Percentiles rank a stretch among this genome's conserved stretches.
Evolutionary conservation across 2,888 invertebrate genomes (phyloP).

Genomic region (Epinotia demarniana): DNA sequence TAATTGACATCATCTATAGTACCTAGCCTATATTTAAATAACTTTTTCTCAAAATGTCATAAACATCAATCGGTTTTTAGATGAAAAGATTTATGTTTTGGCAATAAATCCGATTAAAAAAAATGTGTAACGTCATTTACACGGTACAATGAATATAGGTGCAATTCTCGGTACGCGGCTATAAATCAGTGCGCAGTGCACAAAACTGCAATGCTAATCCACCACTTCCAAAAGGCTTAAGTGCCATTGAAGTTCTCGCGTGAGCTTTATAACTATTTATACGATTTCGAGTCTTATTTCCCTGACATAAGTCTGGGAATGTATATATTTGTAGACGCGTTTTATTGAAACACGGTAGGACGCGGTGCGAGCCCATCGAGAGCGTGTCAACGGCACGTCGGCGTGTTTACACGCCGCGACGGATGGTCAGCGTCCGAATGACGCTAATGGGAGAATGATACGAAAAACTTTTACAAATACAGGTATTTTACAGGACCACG

Average conservation of each 20-base stretch:
- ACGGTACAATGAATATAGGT: slow-evolving; percentile 38
- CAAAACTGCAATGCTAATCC: slow-evolving; percentile 63
- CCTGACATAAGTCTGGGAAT: background rate
- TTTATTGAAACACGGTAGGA: slow-evolving; percentile 4
- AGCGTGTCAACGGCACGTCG: slow-evolving; percentile 67
- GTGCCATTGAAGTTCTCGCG: background rate
- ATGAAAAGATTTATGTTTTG: slow-evolving; percentile 13
- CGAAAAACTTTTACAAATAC: slow-evolving; percentile 31
- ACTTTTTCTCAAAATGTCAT: background rate
- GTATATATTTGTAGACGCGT: background rate
- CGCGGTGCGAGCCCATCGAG: slow-evolving; percentile 54
- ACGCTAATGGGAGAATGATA: slow-evolving; percentile 42
- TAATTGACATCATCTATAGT: background rate
- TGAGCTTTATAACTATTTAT: background rate
- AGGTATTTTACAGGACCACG: background rate
- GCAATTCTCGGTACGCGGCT: slow-evolving; percentile 57
- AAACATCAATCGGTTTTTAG: slow-evolving; percentile 12
- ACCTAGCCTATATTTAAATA: background rate
- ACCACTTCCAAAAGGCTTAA: background rate
- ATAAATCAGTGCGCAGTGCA: slow-evolving; percentile 73
- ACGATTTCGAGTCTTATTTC: slow-evolving; percentile 1
- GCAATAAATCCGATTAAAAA: slow-evolving; percentile 30
- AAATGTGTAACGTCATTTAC: slow-evolving; percentile 31
- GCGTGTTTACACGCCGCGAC: slow-evolving; percentile 55
- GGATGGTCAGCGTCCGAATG: slow-evolving; percentile 29